A percentile compares a stretch with the other conserved stretches of the same genome.
phyloP scores from a whole-genome alignment of 2,888 invertebrate genomes.

The Hirtodrosophila trivittata region DNA sequence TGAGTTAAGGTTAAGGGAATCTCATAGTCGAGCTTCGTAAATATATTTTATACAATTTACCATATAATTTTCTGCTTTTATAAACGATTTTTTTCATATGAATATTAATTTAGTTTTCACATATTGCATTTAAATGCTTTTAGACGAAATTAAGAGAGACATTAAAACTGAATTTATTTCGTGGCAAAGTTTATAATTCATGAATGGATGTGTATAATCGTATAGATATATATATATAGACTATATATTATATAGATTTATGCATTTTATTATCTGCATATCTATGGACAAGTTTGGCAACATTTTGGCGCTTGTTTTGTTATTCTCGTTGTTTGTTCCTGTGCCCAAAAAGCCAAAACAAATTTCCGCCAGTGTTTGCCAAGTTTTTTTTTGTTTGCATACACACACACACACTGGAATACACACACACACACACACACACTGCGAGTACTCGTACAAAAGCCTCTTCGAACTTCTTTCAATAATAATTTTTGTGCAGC shows the following conservation, averaged over 20 bases:
- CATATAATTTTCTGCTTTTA: too few relatives aligned
- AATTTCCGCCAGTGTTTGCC: conserved; percentile 66
- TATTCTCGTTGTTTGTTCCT: conserved; percentile 48
- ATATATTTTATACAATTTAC: too few relatives aligned
- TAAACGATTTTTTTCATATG: too few relatives aligned
- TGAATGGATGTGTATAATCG: background rate
- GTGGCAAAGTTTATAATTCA: conserved; percentile 10
- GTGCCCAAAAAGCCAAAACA: conserved; percentile 60
- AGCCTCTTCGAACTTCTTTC: conserved; percentile 70
- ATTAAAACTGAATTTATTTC: too few relatives aligned
- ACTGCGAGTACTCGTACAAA: conserved; percentile 20
- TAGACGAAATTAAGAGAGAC: too few relatives aligned
- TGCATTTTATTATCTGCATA: conserved; percentile 30
- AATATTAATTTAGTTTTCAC: too few relatives aligned
- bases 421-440: too few relatives aligned
- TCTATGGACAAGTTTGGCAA: conserved; percentile 39
- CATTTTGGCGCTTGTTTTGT: conserved; percentile 11
- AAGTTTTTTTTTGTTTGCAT: conserved; percentile 43
- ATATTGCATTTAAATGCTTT: too few relatives aligned
- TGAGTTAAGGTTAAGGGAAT: too few relatives aligned
- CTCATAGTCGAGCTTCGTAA: too few relatives aligned
- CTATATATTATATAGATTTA: conserved; percentile 11
- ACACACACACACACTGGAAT: conserved; percentile 3
- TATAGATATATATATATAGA: background rate
- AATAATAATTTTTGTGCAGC: conserved; percentile 61